Evolutionary conservation across 2,888 invertebrate genomes (phyloP).

Genomic region (Sinotaia quadrata): DNA sequence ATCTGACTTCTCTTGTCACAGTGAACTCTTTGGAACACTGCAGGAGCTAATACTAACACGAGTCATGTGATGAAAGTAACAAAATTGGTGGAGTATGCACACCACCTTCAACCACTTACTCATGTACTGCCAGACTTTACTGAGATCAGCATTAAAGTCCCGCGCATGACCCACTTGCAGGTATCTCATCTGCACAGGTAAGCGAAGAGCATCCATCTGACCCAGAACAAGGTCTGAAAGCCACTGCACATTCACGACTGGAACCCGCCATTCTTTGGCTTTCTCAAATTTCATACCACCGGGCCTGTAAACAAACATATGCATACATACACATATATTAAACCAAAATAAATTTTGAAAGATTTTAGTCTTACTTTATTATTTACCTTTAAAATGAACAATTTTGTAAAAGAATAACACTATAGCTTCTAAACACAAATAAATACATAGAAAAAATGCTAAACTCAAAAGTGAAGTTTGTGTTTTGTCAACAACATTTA

Average conservation of each 20-base stretch:
- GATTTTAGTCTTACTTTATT: background rate
- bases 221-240: constrained; percentile 92
- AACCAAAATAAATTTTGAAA: background rate
- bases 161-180: constrained; percentile 85
- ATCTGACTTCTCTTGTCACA: too few species aligned
- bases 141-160: constrained; percentile 76
- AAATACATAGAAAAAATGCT: too few species aligned
- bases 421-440: background rate
- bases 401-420: background rate
- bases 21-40: too few species aligned
- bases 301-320: constrained; percentile 75
- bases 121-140: constrained; percentile 86
- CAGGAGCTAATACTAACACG: too few species aligned
- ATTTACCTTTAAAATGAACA: background rate
- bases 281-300: constrained; percentile 90
- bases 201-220: constrained; percentile 82
- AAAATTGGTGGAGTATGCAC: background rate
- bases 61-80: background rate
- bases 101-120: constrained; percentile 77
- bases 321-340: background rate
- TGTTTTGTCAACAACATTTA: too few species aligned
- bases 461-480: too few species aligned
- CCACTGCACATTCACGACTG: constrained; percentile 94
- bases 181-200: constrained; percentile 77
- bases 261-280: constrained; percentile 92